phyloP scores from a whole-genome alignment of 2,797 vertebrate species.

The Sciaenops ocellatus region DNA sequence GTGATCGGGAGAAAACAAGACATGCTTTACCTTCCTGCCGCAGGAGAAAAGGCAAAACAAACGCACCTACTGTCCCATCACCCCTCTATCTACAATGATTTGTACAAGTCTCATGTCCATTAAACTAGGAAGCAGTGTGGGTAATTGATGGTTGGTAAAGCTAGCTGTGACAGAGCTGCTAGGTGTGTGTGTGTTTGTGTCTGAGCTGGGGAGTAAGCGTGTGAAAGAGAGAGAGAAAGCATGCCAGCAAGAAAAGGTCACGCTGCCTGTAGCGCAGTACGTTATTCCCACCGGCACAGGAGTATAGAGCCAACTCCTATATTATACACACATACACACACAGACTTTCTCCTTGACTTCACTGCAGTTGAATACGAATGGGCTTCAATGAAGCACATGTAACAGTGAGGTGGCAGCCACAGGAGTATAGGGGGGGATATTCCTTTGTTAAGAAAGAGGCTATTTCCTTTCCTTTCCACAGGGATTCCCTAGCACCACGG shows the following conservation, averaged over 20 bases:
- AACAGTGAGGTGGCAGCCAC: conserved; percentile 67
- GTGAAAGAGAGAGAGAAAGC: conserved; percentile 53
- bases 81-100: conserved; percentile 55
- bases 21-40: conserved; percentile 63
- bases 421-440: conserved; percentile 61
- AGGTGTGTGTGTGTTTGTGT: conserved; percentile 51
- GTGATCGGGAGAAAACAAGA: conserved; percentile 56
- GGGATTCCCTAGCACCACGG: conserved; percentile 46
- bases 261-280: conserved; percentile 79
- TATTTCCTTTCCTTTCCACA: conserved; percentile 48
- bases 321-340: conserved; percentile 61
- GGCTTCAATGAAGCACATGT: conserved; percentile 73
- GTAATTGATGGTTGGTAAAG: conserved; percentile 74
- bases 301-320: conserved; percentile 77
- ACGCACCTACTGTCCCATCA: conserved; percentile 58
- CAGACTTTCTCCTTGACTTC: conserved; percentile 74
- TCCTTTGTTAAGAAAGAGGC: conserved; percentile 55
- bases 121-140: conserved; percentile 66
- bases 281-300: conserved; percentile 78
- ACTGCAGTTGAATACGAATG: conserved; percentile 75
- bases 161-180: conserved; percentile 62
- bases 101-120: conserved; percentile 64
- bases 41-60: conserved; percentile 49
- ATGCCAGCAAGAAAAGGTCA: conserved; percentile 80
- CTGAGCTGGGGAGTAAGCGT: conserved; percentile 34